Evolutionary conservation across 2,888 invertebrate genomes (phyloP), one percentile per base, ranked within the genome.

Genomic region (Campopleginae sp.): DNA sequence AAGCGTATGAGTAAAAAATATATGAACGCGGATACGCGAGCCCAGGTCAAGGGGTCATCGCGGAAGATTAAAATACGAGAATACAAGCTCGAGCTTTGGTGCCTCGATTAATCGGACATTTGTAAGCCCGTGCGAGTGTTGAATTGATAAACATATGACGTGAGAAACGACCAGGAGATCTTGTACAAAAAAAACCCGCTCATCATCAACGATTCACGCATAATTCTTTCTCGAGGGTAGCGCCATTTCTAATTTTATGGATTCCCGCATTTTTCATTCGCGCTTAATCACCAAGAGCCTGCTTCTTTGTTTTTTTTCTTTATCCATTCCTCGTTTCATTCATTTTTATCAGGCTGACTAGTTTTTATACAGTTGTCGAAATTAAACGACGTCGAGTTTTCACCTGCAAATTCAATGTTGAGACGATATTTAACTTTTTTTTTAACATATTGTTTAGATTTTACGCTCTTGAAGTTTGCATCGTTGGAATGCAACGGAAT

Each of bases 121-220:
- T 75, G 80, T 75, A 78, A 82, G 63, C 44, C 58, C 44, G 58
- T 70, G 5, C 31, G 23, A 71, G 19, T 51, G 31, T 46, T 58
- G 48, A 81, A 42, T 87, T 72, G 84, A 85, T 84, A 85, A 74
- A 48, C 61, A 77, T 85, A 86, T 87, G 87, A 89, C 89, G 89
- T 75, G 84, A 85, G 84, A 77, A 85, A 65, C 33, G 70, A 19
- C 19, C 74, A 6, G 23, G 58, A 58, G 72, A 76, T 51, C 74
- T 27, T 23, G 54, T 68, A 46, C 42, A 58, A 27, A 10, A 10
- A 42, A 42, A 61, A 38, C 33, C 17, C 44, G 74, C 61, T 75
- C 74, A 79, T 83, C 58, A 65, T 44, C 1, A 6, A 61, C 42
- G 51, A 71, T 65, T 71, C 75, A 23, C 54, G n/a, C n/a, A 68